Evolutionary conservation across 1,140 invertebrate species (phyloP).

Genomic region (Trissolcus basalis): DNA sequence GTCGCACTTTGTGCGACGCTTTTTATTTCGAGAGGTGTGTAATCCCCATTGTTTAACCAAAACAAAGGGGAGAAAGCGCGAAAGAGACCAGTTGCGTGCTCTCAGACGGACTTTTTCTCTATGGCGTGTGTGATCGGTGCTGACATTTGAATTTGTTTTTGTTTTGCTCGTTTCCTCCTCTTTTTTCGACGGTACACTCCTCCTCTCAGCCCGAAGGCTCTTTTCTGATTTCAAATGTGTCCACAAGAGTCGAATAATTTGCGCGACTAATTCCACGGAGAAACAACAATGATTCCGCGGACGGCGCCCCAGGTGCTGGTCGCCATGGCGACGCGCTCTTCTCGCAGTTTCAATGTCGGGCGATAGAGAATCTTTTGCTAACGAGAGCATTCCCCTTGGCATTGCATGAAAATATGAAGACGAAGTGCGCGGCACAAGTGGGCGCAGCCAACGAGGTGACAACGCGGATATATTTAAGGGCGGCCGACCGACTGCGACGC

Average conservation of each 20-base stretch:
- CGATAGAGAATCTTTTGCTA: conserved; percentile 66
- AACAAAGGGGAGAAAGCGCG: too few species aligned
- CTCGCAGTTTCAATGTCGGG: conserved; percentile 50
- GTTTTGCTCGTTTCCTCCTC: too few species aligned
- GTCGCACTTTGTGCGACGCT: neutral
- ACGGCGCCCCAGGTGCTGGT: conserved; percentile 55
- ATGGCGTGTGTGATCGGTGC: too few species aligned
- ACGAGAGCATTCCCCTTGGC: conserved; percentile 65
- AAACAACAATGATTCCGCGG: conserved; percentile 45
- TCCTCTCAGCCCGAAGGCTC: too few species aligned
- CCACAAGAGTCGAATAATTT: conserved; percentile 19
- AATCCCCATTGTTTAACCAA: too few species aligned
- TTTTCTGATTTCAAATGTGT: too few species aligned
- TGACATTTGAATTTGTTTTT: too few species aligned
- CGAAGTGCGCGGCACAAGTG: conserved; percentile 41
- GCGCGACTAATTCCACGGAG: conserved; percentile 37
- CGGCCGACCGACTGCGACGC: conserved; percentile 42
- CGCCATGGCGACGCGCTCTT: conserved; percentile 64
- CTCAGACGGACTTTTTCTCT: too few species aligned
- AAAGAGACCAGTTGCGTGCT: too few species aligned
- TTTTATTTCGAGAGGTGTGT: neutral
- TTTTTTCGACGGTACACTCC: too few species aligned
- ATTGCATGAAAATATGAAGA: conserved; percentile 58
- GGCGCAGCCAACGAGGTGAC: conserved; percentile 54
- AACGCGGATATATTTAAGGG: conserved; percentile 59